These are phyloP conservation scores for Caenorhabditis latens DNA, from an alignment of 1,140 invertebrate genomes.

Conservation along the genomic window DNA sequence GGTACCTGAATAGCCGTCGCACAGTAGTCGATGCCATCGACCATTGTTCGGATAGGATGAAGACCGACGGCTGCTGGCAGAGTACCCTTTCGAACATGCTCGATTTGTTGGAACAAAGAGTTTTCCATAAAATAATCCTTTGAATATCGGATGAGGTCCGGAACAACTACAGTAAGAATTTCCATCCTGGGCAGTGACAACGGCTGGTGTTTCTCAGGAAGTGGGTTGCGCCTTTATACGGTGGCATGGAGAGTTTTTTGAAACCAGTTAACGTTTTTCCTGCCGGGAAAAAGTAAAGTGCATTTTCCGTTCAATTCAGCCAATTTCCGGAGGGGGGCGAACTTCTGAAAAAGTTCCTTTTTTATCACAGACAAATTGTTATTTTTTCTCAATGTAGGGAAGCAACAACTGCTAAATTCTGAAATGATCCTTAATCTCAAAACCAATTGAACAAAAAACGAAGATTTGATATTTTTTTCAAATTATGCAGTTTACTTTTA, in stretches of 20 bases:
- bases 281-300: background rate
- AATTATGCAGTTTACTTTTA: too few relatives aligned
- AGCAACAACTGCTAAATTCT: too few relatives aligned
- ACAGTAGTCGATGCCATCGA: conserved; percentile 45
- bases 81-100: conserved; percentile 27
- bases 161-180: conserved; percentile 28
- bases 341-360: too few relatives aligned
- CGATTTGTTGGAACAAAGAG: conserved; percentile 45
- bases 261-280: background rate
- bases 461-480: too few relatives aligned
- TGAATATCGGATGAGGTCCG: conserved; percentile 20
- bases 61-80: conserved; percentile 19
- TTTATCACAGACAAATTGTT: too few relatives aligned
- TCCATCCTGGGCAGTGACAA: background rate
- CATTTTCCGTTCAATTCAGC: background rate
- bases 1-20: conserved; percentile 12
- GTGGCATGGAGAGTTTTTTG: background rate
- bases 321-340: background rate
- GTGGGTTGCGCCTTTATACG: background rate
- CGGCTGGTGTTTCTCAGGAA: background rate
- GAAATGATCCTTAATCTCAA: too few relatives aligned
- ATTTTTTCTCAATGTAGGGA: too few relatives aligned
- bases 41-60: conserved; percentile 46
- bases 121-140: conserved; percentile 47
- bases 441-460: too few relatives aligned